Conservation (phyloP, 2,888 invertebrate species). For the Tipula vernalis region DNA sequence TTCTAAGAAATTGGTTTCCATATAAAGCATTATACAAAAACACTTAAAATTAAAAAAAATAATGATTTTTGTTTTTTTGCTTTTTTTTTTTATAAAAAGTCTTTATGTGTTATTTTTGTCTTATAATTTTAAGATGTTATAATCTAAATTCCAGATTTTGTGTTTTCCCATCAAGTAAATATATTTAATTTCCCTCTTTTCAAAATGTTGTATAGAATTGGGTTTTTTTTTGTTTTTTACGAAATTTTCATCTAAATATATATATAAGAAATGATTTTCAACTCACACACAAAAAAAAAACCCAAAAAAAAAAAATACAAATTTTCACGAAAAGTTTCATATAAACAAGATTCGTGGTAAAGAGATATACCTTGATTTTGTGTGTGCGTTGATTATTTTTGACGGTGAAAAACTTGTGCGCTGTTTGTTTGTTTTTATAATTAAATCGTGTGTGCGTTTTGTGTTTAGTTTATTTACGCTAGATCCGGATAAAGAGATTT, state of each 20-base stretch:
- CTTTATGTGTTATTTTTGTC: background rate
- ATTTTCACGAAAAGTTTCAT: background rate
- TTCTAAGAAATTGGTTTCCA: background rate
- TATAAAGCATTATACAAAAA: background rate
- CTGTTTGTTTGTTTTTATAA: background rate
- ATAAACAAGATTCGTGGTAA: background rate
- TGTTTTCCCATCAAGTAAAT: background rate
- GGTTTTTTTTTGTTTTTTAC: background rate
- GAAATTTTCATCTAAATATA: conserved; percentile 4
- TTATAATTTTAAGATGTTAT: background rate
- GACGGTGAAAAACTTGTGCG: background rate
- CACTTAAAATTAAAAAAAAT: background rate
- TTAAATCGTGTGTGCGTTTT: background rate
- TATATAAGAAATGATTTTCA: background rate
- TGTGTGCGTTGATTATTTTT: background rate
- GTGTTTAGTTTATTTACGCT: background rate
- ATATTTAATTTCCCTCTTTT: background rate
- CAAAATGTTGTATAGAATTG: background rate
- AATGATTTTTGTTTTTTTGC: background rate
- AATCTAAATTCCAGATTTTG: background rate
- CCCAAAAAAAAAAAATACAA: background rate
- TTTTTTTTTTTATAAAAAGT: background rate
- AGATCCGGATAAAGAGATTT: background rate
- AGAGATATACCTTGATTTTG: background rate
- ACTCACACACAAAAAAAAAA: background rate